These are phyloP conservation scores for Euclidia mi DNA, from an alignment of 2,888 invertebrate genomes.

Conservation along the genomic window DNA sequence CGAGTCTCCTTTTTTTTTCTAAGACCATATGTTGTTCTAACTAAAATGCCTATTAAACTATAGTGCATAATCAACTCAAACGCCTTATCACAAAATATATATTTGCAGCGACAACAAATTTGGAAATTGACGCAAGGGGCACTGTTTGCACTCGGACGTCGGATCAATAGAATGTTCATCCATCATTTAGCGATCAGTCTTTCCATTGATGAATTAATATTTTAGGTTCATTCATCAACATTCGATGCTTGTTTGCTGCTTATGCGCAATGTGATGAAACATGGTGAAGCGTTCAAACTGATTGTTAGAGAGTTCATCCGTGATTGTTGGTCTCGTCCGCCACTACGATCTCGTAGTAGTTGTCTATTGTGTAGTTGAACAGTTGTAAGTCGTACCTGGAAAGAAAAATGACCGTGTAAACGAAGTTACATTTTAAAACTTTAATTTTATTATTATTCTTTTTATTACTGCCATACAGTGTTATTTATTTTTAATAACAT, in stretches of 20 bases:
- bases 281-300: slow-evolving; percentile 52
- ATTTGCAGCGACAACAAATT: slow-evolving; percentile 19
- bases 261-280: slow-evolving; percentile 43
- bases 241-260: slow-evolving; percentile 58
- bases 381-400: slow-evolving; percentile 96
- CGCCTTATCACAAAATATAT: slow-evolving; percentile 47
- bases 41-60: slow-evolving; percentile 18
- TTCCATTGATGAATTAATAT: slow-evolving; percentile 62
- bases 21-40: slow-evolving; percentile 15
- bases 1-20: slow-evolving; percentile 1
- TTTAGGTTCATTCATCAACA: slow-evolving; percentile 62
- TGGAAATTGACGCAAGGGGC: slow-evolving; percentile 55
- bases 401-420: no score
- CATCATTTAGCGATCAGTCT: slow-evolving; percentile 71
- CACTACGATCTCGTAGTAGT: slow-evolving; percentile 91
- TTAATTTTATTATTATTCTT: no score
- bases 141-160: slow-evolving; percentile 27
- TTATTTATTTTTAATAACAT: no score
- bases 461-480: no score
- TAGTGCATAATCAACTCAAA: slow-evolving; percentile 13
- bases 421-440: not conserved
- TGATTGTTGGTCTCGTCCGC: slow-evolving; percentile 68
- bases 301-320: slow-evolving; percentile 68
- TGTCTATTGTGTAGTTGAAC: slow-evolving; percentile 95
- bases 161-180: slow-evolving; percentile 63